A percentile compares a stretch with the other conserved stretches of the same genome.
These are phyloP conservation scores for Pandion haliaetus DNA, from an alignment of 2,113 vertebrate genomes.

Conservation along the genomic window DNA sequence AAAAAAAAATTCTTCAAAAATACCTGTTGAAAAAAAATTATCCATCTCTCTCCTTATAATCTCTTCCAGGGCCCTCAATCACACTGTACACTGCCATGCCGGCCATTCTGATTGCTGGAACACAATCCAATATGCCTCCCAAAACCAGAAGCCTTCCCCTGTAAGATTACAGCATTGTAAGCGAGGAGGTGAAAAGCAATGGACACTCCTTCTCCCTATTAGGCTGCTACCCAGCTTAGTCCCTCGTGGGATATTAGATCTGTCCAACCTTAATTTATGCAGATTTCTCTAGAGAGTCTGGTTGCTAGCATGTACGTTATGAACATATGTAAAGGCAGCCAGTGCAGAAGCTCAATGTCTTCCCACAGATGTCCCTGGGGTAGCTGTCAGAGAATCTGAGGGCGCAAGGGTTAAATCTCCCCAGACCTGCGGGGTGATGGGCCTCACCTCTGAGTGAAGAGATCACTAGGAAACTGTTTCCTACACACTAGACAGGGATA, in stretches of 20 bases:
- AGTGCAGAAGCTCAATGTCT: not conserved
- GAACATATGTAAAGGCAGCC: not conserved
- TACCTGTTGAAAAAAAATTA: not conserved
- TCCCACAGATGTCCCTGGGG: not conserved
- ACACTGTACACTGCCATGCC: fast-evolving
- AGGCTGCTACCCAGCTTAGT: not conserved
- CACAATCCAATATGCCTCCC: not conserved
- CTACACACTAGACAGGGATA: constrained; percentile 18
- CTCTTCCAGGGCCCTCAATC: not conserved
- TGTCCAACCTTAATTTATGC: not conserved
- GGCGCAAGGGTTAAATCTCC: not conserved
- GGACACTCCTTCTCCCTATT: not conserved
- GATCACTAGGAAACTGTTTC: not conserved
- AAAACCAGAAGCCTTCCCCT: not conserved
- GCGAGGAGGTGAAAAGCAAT: not conserved
- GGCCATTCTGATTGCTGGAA: not conserved
- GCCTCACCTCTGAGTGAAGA: constrained; percentile 4
- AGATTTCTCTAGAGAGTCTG: not conserved
- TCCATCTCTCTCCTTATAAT: not conserved
- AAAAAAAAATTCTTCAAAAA: not conserved
- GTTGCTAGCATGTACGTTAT: not conserved
- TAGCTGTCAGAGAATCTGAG: not conserved
- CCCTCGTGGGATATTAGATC: not conserved
- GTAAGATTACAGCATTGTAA: not conserved
- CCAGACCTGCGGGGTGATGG: not conserved